Evolutionary conservation across 2,888 invertebrate genomes (phyloP).

Genomic region (Entomobrya proxima): DNA sequence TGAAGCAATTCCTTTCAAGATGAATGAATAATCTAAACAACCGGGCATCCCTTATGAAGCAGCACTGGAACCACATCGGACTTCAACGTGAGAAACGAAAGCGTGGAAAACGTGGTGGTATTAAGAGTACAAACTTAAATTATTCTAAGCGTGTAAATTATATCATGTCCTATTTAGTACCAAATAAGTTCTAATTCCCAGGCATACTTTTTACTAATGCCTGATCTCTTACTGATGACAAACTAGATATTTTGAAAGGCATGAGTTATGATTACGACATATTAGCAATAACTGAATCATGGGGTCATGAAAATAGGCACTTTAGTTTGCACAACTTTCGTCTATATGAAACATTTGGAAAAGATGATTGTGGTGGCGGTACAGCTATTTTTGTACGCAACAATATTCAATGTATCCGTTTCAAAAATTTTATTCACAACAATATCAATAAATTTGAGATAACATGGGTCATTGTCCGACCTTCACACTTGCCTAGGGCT

Average conservation of each 20-base stretch:
- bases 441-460: conserved; percentile 1
- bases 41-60: neutral
- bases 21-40: neutral
- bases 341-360: neutral
- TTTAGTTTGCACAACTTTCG: neutral
- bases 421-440: neutral
- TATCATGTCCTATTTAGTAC: neutral
- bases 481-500: neutral
- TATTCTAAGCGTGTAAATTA: neutral
- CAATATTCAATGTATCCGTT: neutral
- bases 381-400: neutral
- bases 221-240: neutral
- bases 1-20: conserved; percentile 1
- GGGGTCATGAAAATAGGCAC: neutral
- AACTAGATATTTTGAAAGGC: neutral
- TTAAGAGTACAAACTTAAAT: neutral
- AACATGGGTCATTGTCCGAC: conserved; percentile 3
- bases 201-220: neutral
- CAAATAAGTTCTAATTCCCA: neutral
- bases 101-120: neutral
- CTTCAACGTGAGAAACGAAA: neutral
- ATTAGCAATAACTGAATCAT: neutral
- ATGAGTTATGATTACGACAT: neutral
- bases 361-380: neutral
- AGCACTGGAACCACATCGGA: neutral